These are phyloP conservation scores for Progne subis DNA, from an alignment of 2,113 vertebrate species.

Conservation along the genomic window DNA sequence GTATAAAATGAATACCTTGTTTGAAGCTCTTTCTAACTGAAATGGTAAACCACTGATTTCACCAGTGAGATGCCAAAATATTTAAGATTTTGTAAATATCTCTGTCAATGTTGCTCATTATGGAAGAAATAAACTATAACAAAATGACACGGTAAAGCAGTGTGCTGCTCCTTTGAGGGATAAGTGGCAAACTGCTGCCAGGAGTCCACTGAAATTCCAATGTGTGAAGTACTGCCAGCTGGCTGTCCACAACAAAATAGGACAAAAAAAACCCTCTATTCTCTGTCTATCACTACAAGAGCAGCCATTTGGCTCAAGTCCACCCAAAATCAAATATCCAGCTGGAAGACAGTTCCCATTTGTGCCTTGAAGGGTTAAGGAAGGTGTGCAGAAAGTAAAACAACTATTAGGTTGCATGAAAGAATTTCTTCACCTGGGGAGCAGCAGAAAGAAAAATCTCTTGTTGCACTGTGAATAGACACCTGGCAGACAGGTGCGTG, in stretches of 20 bases:
- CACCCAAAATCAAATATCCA: conserved; percentile 17
- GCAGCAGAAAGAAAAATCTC: not conserved
- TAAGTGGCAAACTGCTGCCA: not conserved
- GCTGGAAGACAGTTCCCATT: not conserved
- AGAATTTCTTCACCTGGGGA: not conserved
- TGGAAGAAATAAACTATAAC: not conserved
- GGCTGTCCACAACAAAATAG: not conserved
- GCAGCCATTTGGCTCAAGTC: conserved; percentile 18
- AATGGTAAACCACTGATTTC: not conserved
- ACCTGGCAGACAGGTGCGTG: not conserved
- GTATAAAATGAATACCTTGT: not conserved
- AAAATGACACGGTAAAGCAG: not conserved
- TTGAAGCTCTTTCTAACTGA: not conserved
- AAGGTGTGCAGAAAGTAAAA: not conserved
- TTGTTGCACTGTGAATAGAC: not conserved
- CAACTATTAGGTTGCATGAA: not conserved
- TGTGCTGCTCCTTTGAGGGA: not conserved
- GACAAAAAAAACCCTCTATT: not conserved
- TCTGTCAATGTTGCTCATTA: not conserved
- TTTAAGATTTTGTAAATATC: not conserved
- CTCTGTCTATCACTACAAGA: not conserved
- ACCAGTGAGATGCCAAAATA: not conserved
- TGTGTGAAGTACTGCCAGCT: conserved; percentile 32
- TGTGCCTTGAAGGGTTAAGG: conserved; percentile 6
- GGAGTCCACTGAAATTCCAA: not conserved